Evolutionary conservation across 92 coral and sea anemone species (phyloP).

Genomic region (Montipora capitata): DNA sequence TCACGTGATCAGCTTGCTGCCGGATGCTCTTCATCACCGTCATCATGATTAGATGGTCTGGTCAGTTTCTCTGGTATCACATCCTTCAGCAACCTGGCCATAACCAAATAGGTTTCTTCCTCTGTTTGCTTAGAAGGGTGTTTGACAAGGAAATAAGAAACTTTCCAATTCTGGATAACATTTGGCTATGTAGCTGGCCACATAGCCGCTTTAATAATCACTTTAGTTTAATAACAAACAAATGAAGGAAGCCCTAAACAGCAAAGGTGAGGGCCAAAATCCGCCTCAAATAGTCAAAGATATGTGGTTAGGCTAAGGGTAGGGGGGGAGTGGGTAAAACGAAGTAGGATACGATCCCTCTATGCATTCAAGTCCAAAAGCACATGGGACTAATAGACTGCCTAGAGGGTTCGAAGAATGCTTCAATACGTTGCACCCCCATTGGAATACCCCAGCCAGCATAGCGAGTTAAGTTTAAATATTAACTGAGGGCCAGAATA

Average conservation of each 20-base stretch:
- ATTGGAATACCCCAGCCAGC: slow-evolving; percentile 17
- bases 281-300: slow-evolving; percentile 2
- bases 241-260: slow-evolving; percentile 20
- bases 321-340: not conserved
- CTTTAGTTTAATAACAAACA: slow-evolving; percentile 16
- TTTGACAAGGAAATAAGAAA: not conserved
- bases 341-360: not conserved
- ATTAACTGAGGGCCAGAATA: not conserved
- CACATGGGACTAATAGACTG: slow-evolving; percentile 5
- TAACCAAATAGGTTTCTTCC: not conserved
- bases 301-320: not conserved
- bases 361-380: not conserved
- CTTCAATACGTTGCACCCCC: slow-evolving; percentile 15
- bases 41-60: too few relatives aligned
- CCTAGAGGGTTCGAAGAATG: slow-evolving; percentile 14
- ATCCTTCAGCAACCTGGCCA: too few relatives aligned
- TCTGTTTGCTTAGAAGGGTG: slow-evolving; percentile 24
- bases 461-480: not conserved
- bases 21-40: too few relatives aligned
- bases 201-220: slow-evolving; percentile 42
- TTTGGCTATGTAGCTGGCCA: slow-evolving; percentile 41
- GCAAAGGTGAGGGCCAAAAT: slow-evolving; percentile 40
- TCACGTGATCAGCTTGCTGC: too few relatives aligned
- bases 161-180: slow-evolving; percentile 10
- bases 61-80: too few relatives aligned